Conservation (phyloP, 1,140 invertebrate species). For the Nasonia longicornis region DNA sequence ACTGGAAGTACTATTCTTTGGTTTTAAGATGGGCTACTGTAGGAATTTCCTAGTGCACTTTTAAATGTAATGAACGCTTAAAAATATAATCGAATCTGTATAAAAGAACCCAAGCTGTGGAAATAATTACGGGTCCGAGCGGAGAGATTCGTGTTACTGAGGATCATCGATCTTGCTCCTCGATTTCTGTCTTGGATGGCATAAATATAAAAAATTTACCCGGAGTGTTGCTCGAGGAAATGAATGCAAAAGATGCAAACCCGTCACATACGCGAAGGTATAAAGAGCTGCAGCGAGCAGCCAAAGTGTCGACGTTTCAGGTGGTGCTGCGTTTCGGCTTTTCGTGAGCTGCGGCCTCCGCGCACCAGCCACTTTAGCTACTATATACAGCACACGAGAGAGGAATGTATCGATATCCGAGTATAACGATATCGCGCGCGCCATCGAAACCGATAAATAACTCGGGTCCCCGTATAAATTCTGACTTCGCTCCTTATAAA, state of each 20-base stretch:
- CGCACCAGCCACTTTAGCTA: not conserved
- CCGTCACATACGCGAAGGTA: conserved; percentile 1
- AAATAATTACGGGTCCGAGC: conserved; percentile 43
- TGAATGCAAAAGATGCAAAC: conserved; percentile 37
- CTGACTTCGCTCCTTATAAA: conserved; percentile 68
- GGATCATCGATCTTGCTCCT: conserved; percentile 54
- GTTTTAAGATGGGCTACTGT: too few relatives aligned
- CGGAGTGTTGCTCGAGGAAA: conserved; percentile 45
- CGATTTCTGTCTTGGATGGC: conserved; percentile 53
- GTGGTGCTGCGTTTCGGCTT: conserved; percentile 37
- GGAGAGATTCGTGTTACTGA: conserved; percentile 53
- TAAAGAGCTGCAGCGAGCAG: conserved; percentile 4
- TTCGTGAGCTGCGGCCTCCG: conserved; percentile 50
- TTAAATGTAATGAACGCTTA: too few relatives aligned
- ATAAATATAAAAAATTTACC: conserved; percentile 57
- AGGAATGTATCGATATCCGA: conserved; percentile 66
- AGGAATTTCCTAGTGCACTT: too few relatives aligned
- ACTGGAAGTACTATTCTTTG: too few relatives aligned
- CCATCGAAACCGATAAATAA: conserved; percentile 69
- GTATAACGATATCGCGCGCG: conserved; percentile 65
- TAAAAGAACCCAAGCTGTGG: conserved; percentile 15
- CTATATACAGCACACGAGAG: not conserved
- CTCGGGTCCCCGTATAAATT: conserved; percentile 64
- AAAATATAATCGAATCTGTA: conserved; percentile 2
- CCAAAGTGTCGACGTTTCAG: conserved; percentile 35